phyloP scores from a whole-genome alignment of 2,888 invertebrate species.

The Stenotaenia linearis region DNA sequence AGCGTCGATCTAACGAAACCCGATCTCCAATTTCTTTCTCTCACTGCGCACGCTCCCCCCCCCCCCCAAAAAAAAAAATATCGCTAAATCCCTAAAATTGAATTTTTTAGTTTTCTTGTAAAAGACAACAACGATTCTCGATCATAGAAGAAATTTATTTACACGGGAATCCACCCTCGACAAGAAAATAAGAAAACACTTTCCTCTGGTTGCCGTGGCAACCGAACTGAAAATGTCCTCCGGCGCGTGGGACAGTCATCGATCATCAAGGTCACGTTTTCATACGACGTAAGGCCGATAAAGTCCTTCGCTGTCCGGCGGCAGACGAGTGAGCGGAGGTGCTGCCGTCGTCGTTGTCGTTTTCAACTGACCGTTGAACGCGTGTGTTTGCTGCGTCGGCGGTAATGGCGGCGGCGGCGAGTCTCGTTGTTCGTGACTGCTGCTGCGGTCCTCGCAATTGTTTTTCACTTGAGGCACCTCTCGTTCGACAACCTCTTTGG shows the following conservation, averaged over 20 bases:
- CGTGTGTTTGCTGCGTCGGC: neutral
- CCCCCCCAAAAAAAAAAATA: no score
- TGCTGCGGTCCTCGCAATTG: neutral
- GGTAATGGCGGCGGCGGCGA: neutral
- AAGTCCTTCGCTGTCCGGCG: slow-evolving; percentile 45
- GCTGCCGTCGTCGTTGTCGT: slow-evolving; percentile 24
- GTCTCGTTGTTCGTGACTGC: neutral
- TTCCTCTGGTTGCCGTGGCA: slow-evolving; percentile 1
- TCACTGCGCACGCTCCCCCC: no score
- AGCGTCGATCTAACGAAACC: no score
- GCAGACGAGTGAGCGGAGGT: neutral
- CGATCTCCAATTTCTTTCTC: no score
- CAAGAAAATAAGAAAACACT: slow-evolving; percentile 15
- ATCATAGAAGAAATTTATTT: slow-evolving; percentile 15
- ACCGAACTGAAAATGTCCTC: neutral
- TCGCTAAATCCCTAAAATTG: neutral
- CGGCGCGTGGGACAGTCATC: slow-evolving; percentile 7
- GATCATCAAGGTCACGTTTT: slow-evolving; percentile 35
- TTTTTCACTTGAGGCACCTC: slow-evolving; percentile 1
- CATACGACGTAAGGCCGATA: slow-evolving; percentile 53
- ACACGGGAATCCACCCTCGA: slow-evolving; percentile 21
- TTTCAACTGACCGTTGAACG: slow-evolving; percentile 35
- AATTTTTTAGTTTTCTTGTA: neutral
- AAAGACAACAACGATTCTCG: neutral
- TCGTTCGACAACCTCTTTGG: slow-evolving; percentile 35